Percentiles rank a stretch among this genome's conserved stretches.
These are phyloP conservation scores for Tympanuchus pallidicinctus DNA, from an alignment of 2,113 vertebrate species.

Conservation along the genomic window DNA sequence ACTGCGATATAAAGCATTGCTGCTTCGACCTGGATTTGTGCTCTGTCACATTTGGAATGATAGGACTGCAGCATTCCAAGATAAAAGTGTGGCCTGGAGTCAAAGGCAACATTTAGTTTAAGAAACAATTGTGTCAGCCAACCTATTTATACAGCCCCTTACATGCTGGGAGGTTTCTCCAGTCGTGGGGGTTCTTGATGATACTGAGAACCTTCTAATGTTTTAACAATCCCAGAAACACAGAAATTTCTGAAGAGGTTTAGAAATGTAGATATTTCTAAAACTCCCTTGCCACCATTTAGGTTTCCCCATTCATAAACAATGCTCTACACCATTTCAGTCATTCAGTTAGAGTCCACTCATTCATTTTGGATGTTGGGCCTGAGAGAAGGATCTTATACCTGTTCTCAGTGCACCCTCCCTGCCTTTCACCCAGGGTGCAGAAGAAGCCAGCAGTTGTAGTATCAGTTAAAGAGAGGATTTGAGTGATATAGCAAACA, in stretches of 20 bases:
- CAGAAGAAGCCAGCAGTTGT: not conserved
- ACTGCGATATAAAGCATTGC: not conserved
- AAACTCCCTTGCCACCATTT: accelerated
- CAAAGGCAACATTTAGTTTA: not conserved
- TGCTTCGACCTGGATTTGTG: not conserved
- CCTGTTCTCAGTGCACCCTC: not conserved
- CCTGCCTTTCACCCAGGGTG: not conserved
- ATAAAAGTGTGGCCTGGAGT: not conserved
- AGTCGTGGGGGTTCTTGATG: not conserved
- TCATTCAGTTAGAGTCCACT: not conserved
- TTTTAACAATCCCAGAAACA: not conserved
- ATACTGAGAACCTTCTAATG: not conserved
- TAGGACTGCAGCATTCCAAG: not conserved
- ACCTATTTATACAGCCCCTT: not conserved
- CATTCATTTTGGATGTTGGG: not conserved
- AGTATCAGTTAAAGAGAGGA: not conserved
- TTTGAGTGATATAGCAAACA: not conserved
- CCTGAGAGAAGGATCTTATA: not conserved
- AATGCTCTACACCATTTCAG: not conserved
- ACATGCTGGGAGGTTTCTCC: not conserved
- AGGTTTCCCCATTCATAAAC: not conserved
- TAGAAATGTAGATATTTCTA: not conserved
- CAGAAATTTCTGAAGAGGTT: not conserved
- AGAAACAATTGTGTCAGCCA: not conserved
- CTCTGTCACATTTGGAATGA: not conserved